These are phyloP conservation scores for Plagodis pulveraria DNA, from an alignment of 2,888 invertebrate species.

Conservation along the genomic window DNA sequence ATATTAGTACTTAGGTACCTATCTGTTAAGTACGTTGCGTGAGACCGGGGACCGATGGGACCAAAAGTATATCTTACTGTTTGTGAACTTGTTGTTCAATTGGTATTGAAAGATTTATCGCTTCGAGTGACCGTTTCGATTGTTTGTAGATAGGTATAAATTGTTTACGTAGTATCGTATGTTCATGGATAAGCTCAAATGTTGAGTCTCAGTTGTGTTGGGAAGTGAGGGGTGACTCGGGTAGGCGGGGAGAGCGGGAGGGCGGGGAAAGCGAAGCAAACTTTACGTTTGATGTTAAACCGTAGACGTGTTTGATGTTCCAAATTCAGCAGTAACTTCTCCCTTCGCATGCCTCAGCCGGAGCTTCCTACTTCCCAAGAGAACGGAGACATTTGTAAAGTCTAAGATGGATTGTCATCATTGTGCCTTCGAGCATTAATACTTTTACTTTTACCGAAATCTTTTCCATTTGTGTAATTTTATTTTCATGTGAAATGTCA, in stretches of 20 bases:
- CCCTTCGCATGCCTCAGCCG: constrained; percentile 5
- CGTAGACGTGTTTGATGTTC: constrained; percentile 6
- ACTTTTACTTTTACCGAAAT: constrained; percentile 34
- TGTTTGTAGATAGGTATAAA: constrained; percentile 72
- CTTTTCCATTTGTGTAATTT: constrained; percentile 35
- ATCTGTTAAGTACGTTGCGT: constrained; percentile 31
- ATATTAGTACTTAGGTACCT: constrained; percentile 47
- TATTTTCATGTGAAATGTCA: constrained; percentile 41
- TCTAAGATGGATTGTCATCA: constrained; percentile 42
- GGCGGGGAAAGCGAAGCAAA: constrained; percentile 1
- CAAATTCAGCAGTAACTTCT: not conserved
- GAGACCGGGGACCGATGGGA: constrained; percentile 56
- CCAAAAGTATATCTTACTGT: constrained; percentile 68
- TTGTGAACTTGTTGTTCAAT: constrained; percentile 61
- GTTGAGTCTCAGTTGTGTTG: constrained; percentile 40
- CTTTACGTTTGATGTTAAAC: constrained; percentile 14
- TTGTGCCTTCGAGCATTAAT: constrained; percentile 38
- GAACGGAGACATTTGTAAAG: constrained; percentile 42
- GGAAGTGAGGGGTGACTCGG: constrained; percentile 13
- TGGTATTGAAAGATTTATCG: constrained; percentile 71
- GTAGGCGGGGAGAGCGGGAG: constrained; percentile 10
- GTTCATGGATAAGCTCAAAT: constrained; percentile 66
- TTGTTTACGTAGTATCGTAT: constrained; percentile 56
- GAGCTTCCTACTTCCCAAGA: constrained; percentile 20
- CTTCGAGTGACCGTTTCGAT: constrained; percentile 70